phyloP scores from a whole-genome alignment of 2,113 vertebrate species.

The Hassar affinis region DNA sequence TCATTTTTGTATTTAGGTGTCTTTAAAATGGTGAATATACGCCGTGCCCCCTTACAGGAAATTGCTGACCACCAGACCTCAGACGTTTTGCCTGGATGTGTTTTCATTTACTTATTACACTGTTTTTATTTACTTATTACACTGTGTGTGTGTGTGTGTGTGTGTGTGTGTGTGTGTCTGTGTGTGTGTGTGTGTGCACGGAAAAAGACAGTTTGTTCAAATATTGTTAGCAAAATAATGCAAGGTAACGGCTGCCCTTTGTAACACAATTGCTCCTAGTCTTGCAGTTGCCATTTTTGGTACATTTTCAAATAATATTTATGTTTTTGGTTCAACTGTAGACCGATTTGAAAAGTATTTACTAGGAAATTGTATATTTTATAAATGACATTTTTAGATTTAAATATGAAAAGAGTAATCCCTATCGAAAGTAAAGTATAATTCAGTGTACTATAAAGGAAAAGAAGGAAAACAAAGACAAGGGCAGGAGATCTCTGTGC shows the following conservation, averaged over 20 bases:
- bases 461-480: constrained; percentile 48
- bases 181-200: neutral
- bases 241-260: constrained; percentile 8
- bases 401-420: constrained; percentile 65
- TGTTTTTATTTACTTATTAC: neutral
- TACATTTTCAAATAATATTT: constrained; percentile 49
- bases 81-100: neutral
- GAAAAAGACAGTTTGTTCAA: neutral
- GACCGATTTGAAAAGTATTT: constrained; percentile 71
- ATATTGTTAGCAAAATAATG: neutral
- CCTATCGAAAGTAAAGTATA: constrained; percentile 68
- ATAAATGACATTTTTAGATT: constrained; percentile 77
- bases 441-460: constrained; percentile 64
- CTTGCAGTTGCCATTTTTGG: constrained; percentile 52
- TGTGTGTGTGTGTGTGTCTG: neutral
- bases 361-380: constrained; percentile 80
- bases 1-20: neutral
- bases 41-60: constrained; percentile 2
- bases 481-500: constrained; percentile 8
- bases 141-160: neutral
- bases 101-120: neutral
- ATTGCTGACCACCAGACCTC: neutral
- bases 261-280: neutral
- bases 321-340: constrained; percentile 51
- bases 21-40: neutral